phyloP scores from a whole-genome alignment of 2,797 vertebrate genomes.

The Spinus pinus region DNA sequence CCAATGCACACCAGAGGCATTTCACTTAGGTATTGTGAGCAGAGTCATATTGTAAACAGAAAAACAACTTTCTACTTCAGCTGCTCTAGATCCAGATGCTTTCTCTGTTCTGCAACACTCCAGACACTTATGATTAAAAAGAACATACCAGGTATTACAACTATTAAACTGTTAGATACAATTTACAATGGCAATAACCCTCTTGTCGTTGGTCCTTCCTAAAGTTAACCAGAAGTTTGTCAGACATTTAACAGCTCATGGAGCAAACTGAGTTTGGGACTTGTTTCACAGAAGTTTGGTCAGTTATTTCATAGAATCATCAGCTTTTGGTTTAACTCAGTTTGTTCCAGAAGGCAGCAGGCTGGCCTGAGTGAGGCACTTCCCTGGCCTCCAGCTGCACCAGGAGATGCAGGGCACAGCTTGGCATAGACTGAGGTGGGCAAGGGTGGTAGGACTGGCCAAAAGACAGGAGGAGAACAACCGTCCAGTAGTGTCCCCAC shows the following conservation, averaged over 20 bases:
- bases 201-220: not conserved
- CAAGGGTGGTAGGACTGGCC: not conserved
- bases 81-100: slow-evolving; percentile 55
- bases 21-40: not conserved
- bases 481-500: not conserved
- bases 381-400: not conserved
- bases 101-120: slow-evolving; percentile 1
- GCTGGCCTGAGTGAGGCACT: not conserved
- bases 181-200: slow-evolving; percentile 56
- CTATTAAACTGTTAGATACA: slow-evolving; percentile 44
- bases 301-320: not conserved
- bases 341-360: not conserved
- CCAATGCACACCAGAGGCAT: not conserved
- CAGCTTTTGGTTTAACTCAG: not conserved
- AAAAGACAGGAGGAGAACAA: not conserved
- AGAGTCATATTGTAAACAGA: slow-evolving; percentile 26
- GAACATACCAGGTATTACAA: slow-evolving; percentile 53
- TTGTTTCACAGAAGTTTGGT: not conserved
- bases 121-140: slow-evolving; percentile 31
- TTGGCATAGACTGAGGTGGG: rapidly evolving
- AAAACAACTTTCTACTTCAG: slow-evolving; percentile 45
- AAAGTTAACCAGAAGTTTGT: slow-evolving; percentile 50
- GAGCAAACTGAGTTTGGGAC: not conserved
- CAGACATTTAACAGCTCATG: slow-evolving; percentile 46
- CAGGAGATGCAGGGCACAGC: not conserved